Conservation (phyloP, 2,797 vertebrate genomes). For the Aeoliscus strigatus region DNA sequence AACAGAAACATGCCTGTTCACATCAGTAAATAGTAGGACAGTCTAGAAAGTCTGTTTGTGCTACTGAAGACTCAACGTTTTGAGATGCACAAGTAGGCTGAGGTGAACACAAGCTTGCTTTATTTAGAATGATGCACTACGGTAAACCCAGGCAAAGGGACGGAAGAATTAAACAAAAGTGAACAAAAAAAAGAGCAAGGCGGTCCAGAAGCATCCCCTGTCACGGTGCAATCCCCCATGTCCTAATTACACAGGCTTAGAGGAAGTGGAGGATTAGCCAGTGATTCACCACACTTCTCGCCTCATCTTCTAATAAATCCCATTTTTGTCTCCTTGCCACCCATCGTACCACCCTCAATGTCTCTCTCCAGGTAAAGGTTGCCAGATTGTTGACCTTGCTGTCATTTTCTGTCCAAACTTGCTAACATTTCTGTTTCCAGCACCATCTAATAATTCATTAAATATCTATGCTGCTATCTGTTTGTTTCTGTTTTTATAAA, state of each 20-base stretch:
- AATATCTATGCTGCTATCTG: too few species aligned
- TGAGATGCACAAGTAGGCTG: slow-evolving; percentile 25
- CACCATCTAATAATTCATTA: neutral
- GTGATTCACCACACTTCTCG: slow-evolving; percentile 70
- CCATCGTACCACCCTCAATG: slow-evolving; percentile 46
- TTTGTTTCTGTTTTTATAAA: too few species aligned
- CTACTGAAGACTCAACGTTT: slow-evolving; percentile 50
- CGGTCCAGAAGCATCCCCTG: slow-evolving; percentile 66
- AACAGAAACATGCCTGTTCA: slow-evolving; percentile 19
- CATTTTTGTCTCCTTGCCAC: slow-evolving; percentile 57
- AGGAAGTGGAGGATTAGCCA: slow-evolving; percentile 72
- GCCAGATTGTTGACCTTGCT: slow-evolving; percentile 35
- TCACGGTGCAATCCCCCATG: slow-evolving; percentile 71
- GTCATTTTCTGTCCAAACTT: slow-evolving; percentile 21
- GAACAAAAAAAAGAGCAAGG: slow-evolving; percentile 36
- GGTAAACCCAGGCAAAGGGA: slow-evolving; percentile 55
- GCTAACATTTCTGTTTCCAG: slow-evolving; percentile 11
- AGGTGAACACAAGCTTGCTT: slow-evolving; percentile 29
- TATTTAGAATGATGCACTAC: slow-evolving; percentile 63
- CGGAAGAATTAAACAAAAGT: slow-evolving; percentile 55
- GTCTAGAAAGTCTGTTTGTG: slow-evolving; percentile 49
- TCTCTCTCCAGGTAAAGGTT: slow-evolving; percentile 58
- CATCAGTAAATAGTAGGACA: slow-evolving; percentile 32
- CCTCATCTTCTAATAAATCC: slow-evolving; percentile 71
- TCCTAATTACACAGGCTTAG: slow-evolving; percentile 80